Percentiles rank a stretch among this genome's conserved stretches.
Evolutionary conservation across 2,113 vertebrate species (phyloP).

Genomic region (Muntiacus muntjak): DNA sequence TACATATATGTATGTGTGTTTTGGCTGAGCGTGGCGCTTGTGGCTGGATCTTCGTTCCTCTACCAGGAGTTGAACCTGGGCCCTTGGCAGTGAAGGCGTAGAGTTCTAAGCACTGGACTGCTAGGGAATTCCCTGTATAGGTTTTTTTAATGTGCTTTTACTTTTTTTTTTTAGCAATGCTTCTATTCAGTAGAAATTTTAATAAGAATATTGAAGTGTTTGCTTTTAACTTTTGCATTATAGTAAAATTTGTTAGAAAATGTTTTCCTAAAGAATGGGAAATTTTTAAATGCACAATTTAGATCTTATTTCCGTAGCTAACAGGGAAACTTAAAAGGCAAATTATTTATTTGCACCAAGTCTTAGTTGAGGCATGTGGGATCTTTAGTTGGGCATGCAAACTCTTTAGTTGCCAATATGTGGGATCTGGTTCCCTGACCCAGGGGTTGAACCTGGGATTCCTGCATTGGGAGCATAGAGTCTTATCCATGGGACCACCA

Average conservation of each 20-base stretch:
- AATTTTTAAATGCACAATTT: neutral
- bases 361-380: neutral
- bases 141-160: neutral
- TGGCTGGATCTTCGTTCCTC: neutral
- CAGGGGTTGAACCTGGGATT: neutral
- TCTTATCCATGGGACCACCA: neutral
- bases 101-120: neutral
- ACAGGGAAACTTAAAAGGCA: neutral
- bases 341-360: neutral
- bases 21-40: neutral
- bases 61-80: neutral
- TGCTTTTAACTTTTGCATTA: neutral
- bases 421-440: neutral
- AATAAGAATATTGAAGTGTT: neutral
- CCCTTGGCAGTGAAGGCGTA: neutral
- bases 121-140: neutral
- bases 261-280: neutral
- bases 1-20: neutral
- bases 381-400: neutral
- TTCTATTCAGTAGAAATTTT: neutral
- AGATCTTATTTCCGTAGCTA: neutral
- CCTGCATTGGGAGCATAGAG: neutral
- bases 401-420: neutral
- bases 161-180: neutral
- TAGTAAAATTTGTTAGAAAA: neutral